phyloP scores from a whole-genome alignment of 2,888 invertebrate genomes.

The Pterostichus madidus region DNA sequence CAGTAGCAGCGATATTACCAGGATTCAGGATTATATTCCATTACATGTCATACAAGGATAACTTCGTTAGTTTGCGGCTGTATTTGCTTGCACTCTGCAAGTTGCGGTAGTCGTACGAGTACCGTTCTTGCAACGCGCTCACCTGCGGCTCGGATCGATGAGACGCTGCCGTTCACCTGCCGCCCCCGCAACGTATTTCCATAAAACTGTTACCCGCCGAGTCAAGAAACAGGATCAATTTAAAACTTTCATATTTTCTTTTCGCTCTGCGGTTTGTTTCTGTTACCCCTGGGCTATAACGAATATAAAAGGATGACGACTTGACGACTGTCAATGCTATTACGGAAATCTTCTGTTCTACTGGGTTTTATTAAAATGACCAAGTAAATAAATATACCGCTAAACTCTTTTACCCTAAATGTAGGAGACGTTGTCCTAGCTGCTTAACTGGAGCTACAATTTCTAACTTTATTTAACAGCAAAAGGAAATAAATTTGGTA shows the following conservation, averaged over 20 bases:
- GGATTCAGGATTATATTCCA: conserved; percentile 36
- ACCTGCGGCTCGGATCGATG: conserved; percentile 10
- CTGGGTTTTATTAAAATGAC: no score
- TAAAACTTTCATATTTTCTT: conserved; percentile 63
- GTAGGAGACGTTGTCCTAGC: no score
- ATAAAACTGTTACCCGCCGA: conserved; percentile 43
- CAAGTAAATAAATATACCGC: no score
- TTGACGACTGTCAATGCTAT: conserved; percentile 31
- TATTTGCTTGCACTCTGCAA: conserved; percentile 21
- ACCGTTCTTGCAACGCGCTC: neutral
- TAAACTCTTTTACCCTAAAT: no score
- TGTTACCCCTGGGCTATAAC: neutral
- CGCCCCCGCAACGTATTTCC: conserved; percentile 23
- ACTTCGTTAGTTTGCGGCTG: conserved; percentile 30
- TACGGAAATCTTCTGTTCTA: conserved; percentile 18
- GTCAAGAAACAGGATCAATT: conserved; percentile 64
- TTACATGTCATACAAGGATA: conserved; percentile 47
- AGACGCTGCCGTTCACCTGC: conserved; percentile 16
- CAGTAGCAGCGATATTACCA: neutral
- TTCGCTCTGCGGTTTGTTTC: conserved; percentile 14
- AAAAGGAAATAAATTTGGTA: no score
- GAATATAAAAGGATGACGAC: conserved; percentile 22
- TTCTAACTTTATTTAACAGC: no score
- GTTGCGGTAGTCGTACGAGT: neutral
- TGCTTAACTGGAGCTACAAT: no score